Evolutionary conservation across 2,113 vertebrate species (phyloP), one percentile per base, ranked within the genome.

Genomic region (Cavia aperea): DNA sequence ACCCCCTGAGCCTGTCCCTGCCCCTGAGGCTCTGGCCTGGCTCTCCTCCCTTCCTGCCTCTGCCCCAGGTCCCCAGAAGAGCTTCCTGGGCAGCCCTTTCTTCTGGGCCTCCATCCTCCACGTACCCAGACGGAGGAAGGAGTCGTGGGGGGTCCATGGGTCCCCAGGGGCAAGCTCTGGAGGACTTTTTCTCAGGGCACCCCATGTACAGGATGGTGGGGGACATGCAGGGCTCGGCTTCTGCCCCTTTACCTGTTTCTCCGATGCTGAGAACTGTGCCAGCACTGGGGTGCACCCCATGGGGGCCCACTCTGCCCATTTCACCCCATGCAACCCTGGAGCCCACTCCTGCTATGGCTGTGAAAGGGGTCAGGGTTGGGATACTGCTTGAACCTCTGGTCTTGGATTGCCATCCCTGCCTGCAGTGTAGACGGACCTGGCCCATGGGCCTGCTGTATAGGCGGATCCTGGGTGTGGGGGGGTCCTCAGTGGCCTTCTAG

Each of bases 51-150:
- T 94, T 92, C 86, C 92, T 39, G 93, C 58, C 78, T 90, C 85
- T 97, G 95, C 95, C 82, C 96, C 95, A 12, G 33, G 72, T 88
- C 21, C 21, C 93, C 81, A 72, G 81, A 95, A 93, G 56, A 7
- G 36, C 3, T 58, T 87, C 92, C 31, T 94, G 18, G 9, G 9
- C 79, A 78, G 77, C 23, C 85, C 36, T 95, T 66, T 95, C 87
- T 93, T 93, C 96, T 0, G 26, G 21, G 19, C 46, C 87, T 87
- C 88, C 85, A 15, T 77, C 72, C 70, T 49, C 23, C 73, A 7
- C 63, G 36, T 5, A 1, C 89, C 81, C 88, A 91, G 65, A n/a
- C 46, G 16, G 46, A 78, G 81, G 79, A 51, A 7, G 86, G 43
- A 78, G 77, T 16, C 0, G 0, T 29, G 60, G 79, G 81, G 39